Conservation (phyloP, 2,888 invertebrate species). For the Nowickia ferox region DNA sequence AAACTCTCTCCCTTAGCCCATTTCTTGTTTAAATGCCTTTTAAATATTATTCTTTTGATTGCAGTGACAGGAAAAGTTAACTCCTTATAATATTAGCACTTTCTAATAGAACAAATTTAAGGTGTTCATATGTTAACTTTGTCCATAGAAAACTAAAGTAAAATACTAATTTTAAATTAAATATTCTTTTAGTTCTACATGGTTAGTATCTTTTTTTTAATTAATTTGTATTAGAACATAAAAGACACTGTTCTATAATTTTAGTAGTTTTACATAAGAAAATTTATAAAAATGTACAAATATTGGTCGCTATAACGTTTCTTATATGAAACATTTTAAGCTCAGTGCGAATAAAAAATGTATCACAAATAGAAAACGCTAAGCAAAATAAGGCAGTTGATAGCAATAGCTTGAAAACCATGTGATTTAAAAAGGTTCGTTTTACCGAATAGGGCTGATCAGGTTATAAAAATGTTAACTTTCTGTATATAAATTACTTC, state of each 20-base stretch:
- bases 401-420: no score
- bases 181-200: background rate
- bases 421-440: background rate
- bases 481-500: background rate
- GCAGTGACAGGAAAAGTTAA: no score
- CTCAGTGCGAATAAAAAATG: no score
- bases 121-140: background rate
- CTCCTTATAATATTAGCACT: no score
- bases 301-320: no score
- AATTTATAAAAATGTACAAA: background rate
- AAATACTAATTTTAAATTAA: background rate
- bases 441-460: background rate
- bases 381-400: no score
- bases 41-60: no score
- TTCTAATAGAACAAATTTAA: no score
- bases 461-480: background rate
- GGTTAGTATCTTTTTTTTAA: slow-evolving; percentile 28
- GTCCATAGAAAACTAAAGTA: background rate
- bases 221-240: slow-evolving; percentile 10
- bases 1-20: no score
- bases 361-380: no score
- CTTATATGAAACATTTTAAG: no score
- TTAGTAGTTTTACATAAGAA: background rate
- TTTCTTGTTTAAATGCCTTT: no score
- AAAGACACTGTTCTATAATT: background rate